Percentiles rank a stretch among this genome's conserved stretches.
Evolutionary conservation across 2,113 vertebrate species (phyloP).

Genomic region (Regulus satrapa): DNA sequence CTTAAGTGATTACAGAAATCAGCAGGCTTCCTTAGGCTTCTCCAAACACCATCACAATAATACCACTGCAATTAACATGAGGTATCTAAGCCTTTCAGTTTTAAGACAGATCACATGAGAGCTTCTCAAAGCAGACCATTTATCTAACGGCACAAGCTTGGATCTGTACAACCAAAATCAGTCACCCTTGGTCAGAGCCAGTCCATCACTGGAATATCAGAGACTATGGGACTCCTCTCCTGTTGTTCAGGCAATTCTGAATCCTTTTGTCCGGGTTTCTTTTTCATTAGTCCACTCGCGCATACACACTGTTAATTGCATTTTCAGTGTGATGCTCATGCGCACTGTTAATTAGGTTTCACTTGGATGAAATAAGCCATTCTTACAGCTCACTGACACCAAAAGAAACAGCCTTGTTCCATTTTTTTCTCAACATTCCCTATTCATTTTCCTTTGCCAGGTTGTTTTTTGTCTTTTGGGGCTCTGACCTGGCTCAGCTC

Average conservation of each 20-base stretch:
- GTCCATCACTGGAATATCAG: background rate
- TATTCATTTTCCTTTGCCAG: background rate
- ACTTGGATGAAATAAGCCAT: conserved; percentile 37
- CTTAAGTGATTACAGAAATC: background rate
- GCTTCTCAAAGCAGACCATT: background rate
- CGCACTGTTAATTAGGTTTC: conserved; percentile 35
- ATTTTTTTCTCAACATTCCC: background rate
- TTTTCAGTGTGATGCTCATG: background rate
- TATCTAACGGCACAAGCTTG: background rate
- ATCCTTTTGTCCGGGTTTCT: background rate
- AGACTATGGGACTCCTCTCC: background rate
- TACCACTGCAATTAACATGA: background rate
- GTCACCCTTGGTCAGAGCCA: background rate
- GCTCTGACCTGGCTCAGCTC: background rate
- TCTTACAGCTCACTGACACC: conserved; percentile 36
- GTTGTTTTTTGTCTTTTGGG: conserved; percentile 1
- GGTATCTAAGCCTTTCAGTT: conserved; percentile 6
- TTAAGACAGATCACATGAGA: background rate
- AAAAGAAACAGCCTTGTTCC: conserved; percentile 4
- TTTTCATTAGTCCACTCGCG: conserved; percentile 1
- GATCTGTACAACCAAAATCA: background rate
- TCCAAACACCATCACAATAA: background rate
- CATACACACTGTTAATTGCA: conserved; percentile 27
- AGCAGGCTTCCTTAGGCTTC: background rate
- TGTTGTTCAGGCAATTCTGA: background rate